Percentiles rank a stretch among this genome's conserved stretches.
phyloP scores from a whole-genome alignment of 1,140 invertebrate species.

The Anastrepha obliqua region DNA sequence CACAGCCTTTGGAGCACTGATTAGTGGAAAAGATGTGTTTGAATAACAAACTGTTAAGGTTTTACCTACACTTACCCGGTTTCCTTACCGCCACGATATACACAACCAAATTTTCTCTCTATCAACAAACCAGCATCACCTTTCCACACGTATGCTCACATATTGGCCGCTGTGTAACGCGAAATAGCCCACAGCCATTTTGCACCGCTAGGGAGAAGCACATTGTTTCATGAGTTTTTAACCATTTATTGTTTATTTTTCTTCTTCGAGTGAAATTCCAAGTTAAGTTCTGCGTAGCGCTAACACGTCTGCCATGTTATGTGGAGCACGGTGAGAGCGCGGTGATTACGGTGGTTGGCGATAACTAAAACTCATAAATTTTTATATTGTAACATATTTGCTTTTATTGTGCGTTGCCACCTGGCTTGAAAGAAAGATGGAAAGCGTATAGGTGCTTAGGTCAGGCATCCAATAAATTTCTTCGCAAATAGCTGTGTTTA shows the following conservation, averaged over 20 bases:
- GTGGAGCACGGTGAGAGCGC: not conserved
- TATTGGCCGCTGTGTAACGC: not conserved
- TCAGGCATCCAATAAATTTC: too few relatives aligned
- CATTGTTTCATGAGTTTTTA: not conserved
- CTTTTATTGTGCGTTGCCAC: conserved; percentile 47
- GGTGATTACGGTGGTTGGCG: not conserved
- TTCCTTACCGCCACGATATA: not conserved
- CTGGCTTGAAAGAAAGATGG: not conserved
- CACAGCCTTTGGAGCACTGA: conserved; percentile 10
- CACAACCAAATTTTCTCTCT: not conserved
- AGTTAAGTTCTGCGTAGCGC: not conserved
- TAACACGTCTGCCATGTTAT: not conserved
- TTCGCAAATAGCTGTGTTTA: too few relatives aligned
- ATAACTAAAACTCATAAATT: conserved; percentile 45
- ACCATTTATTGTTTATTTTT: not conserved
- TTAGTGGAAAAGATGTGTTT: not conserved
- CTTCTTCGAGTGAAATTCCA: not conserved
- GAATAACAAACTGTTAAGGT: not conserved
- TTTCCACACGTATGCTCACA: not conserved
- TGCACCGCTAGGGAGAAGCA: not conserved
- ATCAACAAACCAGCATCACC: not conserved
- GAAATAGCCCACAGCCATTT: not conserved
- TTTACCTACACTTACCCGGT: not conserved
- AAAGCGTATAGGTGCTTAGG: not conserved
- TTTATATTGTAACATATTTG: conserved; percentile 32